Base-by-base conservation (phyloP, 64 coral and sea anemone species). In the Platygyra sinensis region DNA sequence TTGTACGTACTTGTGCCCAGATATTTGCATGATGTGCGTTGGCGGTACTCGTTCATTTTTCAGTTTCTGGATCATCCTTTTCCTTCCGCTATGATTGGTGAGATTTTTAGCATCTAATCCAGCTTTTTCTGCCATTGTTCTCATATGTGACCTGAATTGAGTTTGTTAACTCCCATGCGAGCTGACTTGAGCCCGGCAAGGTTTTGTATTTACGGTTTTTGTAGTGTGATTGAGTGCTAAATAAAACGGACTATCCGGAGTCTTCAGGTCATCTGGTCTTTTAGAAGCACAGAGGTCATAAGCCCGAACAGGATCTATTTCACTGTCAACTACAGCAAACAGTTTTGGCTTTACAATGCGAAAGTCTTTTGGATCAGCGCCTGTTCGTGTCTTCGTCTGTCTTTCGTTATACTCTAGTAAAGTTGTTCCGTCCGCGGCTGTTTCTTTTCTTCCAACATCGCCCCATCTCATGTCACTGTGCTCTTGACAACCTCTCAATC, bases 201-300 rank as follows among this genome's bases (percentile, higher is more conserved):
- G 57, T 60, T 60, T 60, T 60, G 62, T 90, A 46, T 24, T 30
- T 74, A 52, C 67, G 36, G 82, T 27, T 38, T 76, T 91, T 88
- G 13, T 88, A 49, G 46, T 91, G 67, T 74, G 71, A 86, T 86
- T 92, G 32, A 75, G 31, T 67, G 61, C 81, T 67, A 92, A 84
- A 73, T 92, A 92, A 73, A 92, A 86, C 15, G 80, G 69, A 71
- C 67, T 73, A 36, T 89, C 74, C n/a, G n/a, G n/a, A n/a, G n/a
- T n/a, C n/a, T n/a, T n/a, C n/a, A n/a, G n/a, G n/a, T n/a, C n/a
- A n/a, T n/a, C n/a, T n/a, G n/a, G n/a, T n/a, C n/a, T n/a, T n/a
- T n/a, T n/a, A n/a, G n/a, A n/a, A n/a, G n/a, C n/a, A n/a, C n/a
- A n/a, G n/a, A n/a, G n/a, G n/a, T n/a, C n/a, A n/a, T n/a, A n/a